Conservation (phyloP, 2,797 vertebrate species). For the Crenichthys baileyi region DNA sequence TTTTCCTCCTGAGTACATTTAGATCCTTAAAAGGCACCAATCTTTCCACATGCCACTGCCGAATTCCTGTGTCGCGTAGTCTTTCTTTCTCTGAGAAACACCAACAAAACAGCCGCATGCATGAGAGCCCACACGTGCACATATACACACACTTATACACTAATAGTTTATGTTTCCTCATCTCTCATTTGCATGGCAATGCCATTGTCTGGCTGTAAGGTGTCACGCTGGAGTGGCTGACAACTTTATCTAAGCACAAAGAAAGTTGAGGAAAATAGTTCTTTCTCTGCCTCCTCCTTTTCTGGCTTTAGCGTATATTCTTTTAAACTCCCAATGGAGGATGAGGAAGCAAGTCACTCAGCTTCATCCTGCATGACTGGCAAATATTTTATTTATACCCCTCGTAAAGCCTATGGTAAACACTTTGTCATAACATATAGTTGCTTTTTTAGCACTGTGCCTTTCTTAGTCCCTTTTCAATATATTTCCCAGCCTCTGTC, state of each 20-base stretch:
- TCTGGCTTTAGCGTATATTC: slow-evolving; percentile 65
- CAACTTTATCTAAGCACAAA: slow-evolving; percentile 86
- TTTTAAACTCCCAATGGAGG: slow-evolving; percentile 62
- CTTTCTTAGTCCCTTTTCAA: slow-evolving; percentile 24
- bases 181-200: slow-evolving; percentile 84
- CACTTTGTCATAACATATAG: slow-evolving; percentile 53
- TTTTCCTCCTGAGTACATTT: slow-evolving; percentile 49
- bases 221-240: slow-evolving; percentile 81
- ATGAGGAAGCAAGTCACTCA: slow-evolving; percentile 59
- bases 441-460: slow-evolving; percentile 42
- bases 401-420: slow-evolving; percentile 47
- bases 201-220: slow-evolving; percentile 81
- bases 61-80: slow-evolving; percentile 52
- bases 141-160: slow-evolving; percentile 23
- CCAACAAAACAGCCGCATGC: slow-evolving; percentile 64
- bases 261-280: slow-evolving; percentile 76
- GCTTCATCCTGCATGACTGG: slow-evolving; percentile 53
- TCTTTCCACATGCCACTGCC: slow-evolving; percentile 51
- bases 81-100: slow-evolving; percentile 70
- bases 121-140: slow-evolving; percentile 54
- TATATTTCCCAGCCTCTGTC: slow-evolving; percentile 32
- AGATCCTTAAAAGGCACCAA: slow-evolving; percentile 51
- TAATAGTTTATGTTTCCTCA: slow-evolving; percentile 63
- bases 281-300: slow-evolving; percentile 68
- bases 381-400: slow-evolving; percentile 61